A percentile compares a stretch with the other conserved stretches of the same genome.
Conservation (phyloP, 2,113 vertebrate species). For the Zosterops borbonicus region DNA sequence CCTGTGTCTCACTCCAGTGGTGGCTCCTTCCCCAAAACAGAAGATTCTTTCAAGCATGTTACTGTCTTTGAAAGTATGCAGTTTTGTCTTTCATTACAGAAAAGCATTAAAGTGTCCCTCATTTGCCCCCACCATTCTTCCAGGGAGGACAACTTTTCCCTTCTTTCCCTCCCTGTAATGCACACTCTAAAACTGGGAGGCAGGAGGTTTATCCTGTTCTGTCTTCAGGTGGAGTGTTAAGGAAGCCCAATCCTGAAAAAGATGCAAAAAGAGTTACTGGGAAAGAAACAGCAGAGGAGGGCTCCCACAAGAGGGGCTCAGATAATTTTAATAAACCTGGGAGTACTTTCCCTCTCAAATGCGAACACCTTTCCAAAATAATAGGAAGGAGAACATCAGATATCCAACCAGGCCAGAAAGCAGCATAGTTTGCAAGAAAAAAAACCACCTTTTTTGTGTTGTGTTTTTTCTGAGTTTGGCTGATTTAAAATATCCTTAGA, state of each 20-base stretch:
- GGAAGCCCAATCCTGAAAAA: not conserved
- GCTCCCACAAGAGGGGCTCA: not conserved
- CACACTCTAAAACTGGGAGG: fast-evolving
- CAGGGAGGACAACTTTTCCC: not conserved
- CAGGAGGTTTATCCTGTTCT: not conserved
- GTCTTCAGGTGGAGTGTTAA: not conserved
- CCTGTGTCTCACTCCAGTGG: not conserved
- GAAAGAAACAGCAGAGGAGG: not conserved
- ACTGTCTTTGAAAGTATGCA: not conserved
- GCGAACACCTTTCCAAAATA: not conserved
- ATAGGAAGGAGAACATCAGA: not conserved
- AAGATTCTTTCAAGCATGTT: not conserved
- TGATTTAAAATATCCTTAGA: not conserved
- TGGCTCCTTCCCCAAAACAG: not conserved
- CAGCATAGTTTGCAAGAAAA: not conserved
- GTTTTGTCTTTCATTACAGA: not conserved
- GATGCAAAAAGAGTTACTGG: not conserved
- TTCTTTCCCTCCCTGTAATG: not conserved
- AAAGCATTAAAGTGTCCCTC: not conserved
- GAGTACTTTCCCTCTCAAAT: not conserved
- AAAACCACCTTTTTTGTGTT: not conserved
- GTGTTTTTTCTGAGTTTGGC: not conserved
- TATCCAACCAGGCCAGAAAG: not conserved
- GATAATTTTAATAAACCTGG: not conserved
- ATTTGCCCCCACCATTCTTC: not conserved